These are phyloP conservation scores for Thaumatotibia leucotreta DNA, from an alignment of 1,140 invertebrate genomes.

Conservation along the genomic window DNA sequence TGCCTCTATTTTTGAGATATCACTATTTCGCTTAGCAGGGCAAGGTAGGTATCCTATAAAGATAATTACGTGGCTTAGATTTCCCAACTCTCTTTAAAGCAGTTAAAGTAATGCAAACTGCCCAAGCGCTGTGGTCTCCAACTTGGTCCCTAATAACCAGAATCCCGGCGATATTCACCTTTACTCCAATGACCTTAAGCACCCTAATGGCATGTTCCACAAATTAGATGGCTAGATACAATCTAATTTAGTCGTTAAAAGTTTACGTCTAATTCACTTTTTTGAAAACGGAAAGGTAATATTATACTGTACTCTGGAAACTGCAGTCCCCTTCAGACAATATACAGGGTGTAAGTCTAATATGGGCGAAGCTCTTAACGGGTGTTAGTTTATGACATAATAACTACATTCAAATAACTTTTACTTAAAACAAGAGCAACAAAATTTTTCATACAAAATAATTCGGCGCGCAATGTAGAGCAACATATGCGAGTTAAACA, in stretches of 20 bases:
- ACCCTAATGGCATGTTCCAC: neutral
- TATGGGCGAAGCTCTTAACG: no score
- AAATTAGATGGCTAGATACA: neutral
- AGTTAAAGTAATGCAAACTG: slow-evolving; percentile 11
- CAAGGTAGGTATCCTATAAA: neutral
- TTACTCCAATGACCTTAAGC: neutral
- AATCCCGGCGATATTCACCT: neutral
- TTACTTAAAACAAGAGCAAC: no score
- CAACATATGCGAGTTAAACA: no score
- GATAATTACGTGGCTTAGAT: slow-evolving; percentile 5
- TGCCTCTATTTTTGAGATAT: no score
- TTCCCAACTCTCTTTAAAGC: neutral
- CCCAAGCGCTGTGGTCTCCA: neutral
- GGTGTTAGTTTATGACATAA: no score
- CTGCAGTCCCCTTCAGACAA: no score
- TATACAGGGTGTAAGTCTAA: no score
- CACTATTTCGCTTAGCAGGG: no score
- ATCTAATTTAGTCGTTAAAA: slow-evolving; percentile 8
- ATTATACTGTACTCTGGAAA: no score
- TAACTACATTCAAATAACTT: no score
- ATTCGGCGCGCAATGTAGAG: no score
- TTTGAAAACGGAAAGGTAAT: neutral
- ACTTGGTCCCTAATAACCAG: neutral
- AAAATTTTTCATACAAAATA: no score
- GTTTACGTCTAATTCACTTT: neutral